Base-by-base conservation (phyloP, 2,888 invertebrate species). In the Drosophila mulleri region DNA sequence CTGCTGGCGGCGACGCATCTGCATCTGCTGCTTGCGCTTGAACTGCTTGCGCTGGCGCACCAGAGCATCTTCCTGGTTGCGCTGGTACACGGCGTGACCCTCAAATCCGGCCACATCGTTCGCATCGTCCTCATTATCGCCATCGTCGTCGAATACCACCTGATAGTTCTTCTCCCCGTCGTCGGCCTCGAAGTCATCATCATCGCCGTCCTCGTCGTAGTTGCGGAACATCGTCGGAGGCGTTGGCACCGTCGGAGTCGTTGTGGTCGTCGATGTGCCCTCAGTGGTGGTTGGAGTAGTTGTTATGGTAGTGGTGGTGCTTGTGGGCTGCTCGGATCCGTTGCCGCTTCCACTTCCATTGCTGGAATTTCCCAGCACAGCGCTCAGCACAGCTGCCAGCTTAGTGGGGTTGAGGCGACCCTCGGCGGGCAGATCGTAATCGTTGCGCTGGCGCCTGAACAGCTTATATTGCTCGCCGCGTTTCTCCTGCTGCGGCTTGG, bases 341-440 rank as follows among this genome's bases (percentile, higher is more conserved):
- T 20, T 44, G 12, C 11, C 18, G 3, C 3, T 42, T 18, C 42
- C 42, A 6, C 48, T 64, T 42, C 20, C 45, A 14, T 0, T 9
- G 20, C 20, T 20, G 5, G 18, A 4, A 29, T 54, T 62, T 26
- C 18, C 32, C 2, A 67, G 53, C 6, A 11, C 44, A 1, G 47
- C 45, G 5, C 11, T 32, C 2, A 84, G 32, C n/a, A 88, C n/a
- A 1, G 67, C 72, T 2, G 75, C 62, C 37, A 86, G 61, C 58
- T 84, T 85, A 1, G 45, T 2, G 29, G 79, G 66, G 29, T 67
- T 77, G 7, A 81, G 23, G 35, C 88, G 86, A 16, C 83, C 88
- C 57, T 88, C 82, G 9, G 76, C 75, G 1, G 54, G 62, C 54
- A 65, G 56, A 20, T 71, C 69, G n/a, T 52, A 59, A 18, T 82